Base-by-base conservation (phyloP, 23 tunicate genomes). In the Diplosoma virens region DNA sequence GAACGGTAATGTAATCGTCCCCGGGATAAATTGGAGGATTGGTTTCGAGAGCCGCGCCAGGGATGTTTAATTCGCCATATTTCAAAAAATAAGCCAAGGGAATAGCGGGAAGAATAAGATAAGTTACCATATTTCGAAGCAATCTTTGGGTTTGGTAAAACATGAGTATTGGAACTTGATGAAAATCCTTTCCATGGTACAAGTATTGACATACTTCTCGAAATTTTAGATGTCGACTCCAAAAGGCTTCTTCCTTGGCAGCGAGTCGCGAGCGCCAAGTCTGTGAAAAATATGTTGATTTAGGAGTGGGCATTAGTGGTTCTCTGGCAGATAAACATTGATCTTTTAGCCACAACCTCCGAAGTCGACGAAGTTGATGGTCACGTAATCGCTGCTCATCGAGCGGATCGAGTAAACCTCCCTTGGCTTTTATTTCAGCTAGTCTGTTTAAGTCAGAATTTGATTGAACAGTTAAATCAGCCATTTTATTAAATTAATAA, bases 321-420 rank as follows among this genome's bases (percentile, higher is more conserved):
- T 89, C 96, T n/a, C 96, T 66, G 0, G 84, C 76, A n/a, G 84
- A 58, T 36, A 89, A 37, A 50, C 32, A 20, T 58, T 89, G 96
- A 61, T 93, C 98, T 47, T 79, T 76, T 1, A 93, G 67, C 94
- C 94, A 93, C 36, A 81, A 20, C 47, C 89, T 83, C 66, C 98
- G 58, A 27, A 93, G 61, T 32, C 81, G 69, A 20, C 98, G 64
- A 0, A 93, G 83, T 47, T 93, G 98, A 75, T 93, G 87, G 32
- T 87, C 81, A 17, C 98, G 79, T 29, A 93, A 68, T 37, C 98
- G 70, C 37, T 82, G 94, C 33, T 93, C 98, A 59, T 93, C 98
- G 0, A 84, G 31, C 18, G 65, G 46, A 36, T 73, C 78, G 18
- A 91, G 74, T 4, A 69, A 3, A 14, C 55, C 70, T 14, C 97